Evolutionary conservation across 2,888 invertebrate species (phyloP), one percentile per base, ranked within the genome.

Genomic region (Caenorhabditis sulstoni): DNA sequence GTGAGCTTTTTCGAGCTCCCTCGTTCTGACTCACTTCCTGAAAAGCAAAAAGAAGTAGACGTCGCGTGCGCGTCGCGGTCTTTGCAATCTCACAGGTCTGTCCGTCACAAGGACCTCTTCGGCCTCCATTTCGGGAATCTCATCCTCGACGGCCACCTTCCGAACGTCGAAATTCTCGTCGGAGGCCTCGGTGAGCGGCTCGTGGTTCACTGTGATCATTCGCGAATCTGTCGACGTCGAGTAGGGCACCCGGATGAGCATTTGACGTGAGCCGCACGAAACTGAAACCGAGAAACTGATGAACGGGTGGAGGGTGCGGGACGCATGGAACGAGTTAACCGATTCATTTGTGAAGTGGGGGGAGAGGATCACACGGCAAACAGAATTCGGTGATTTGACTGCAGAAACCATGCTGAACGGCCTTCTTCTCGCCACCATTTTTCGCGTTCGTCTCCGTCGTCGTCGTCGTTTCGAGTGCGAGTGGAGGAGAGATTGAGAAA

Each of bases 181-280:
- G 0, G 67, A 61, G 5, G 20, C 49, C 20, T 77, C 77, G 1
- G 65, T 58, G 11, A 77, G 23, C 11, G 78, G 67, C 29, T 66
- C 78, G 23, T 66, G 66, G 29, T 67, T 67, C 1, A 78, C 67
- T n/a, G 78, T 73, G 12, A 78, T 58, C 52, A 62, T 59, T 23
- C 62, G 45, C 5, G 66, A 70, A 18, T 70, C 65, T 2, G 70
- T 39, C 0, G 77, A 71, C 44, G 66, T 22, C 16, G 77, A 78
- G 23, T 65, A 55, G 0, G 77, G 71, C n/a, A 78, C 66, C n/a
- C 65, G 29, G 3, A 78, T 66, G 37, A 78, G 77, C 59, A 78
- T 66, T 61, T 78, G 77, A 47, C 71, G 65, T 3, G 77, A 78
- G 14, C 55, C 65, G 37, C 77, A 62, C 3, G 77, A 70, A 5